Evolutionary conservation across 2,888 invertebrate genomes (phyloP).

Genomic region (Monochamus alternatus): DNA sequence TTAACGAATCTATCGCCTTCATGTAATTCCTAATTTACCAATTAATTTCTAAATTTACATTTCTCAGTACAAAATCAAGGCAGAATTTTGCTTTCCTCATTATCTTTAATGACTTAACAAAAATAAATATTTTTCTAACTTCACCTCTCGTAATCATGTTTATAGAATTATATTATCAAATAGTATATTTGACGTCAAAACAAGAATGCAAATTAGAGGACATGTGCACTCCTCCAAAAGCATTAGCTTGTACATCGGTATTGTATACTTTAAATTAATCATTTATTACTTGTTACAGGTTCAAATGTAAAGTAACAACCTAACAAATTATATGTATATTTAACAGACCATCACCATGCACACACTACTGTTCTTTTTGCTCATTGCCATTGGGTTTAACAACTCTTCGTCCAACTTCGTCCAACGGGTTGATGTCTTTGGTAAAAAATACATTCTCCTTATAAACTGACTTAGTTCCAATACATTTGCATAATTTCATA

Average conservation of each 20-base stretch:
- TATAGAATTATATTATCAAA: no score
- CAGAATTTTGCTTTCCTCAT: neutral
- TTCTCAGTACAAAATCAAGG: neutral
- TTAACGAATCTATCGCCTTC: neutral
- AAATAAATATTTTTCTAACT: conserved; percentile 2
- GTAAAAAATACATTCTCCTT: conserved; percentile 6
- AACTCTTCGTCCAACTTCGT: conserved; percentile 4
- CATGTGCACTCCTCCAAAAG: neutral
- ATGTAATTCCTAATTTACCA: neutral
- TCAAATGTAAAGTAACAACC: neutral
- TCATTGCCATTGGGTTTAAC: conserved; percentile 4
- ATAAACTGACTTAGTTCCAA: neutral
- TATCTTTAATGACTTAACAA: neutral
- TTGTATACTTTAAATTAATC: no score
- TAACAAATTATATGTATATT: neutral
- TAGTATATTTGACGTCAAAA: no score
- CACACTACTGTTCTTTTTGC: conserved; percentile 6
- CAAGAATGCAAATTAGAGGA: neutral
- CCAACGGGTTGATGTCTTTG: conserved; percentile 35
- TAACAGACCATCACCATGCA: conserved; percentile 19
- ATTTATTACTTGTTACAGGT: neutral
- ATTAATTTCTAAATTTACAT: conserved; percentile 3
- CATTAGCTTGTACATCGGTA: neutral
- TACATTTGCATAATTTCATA: neutral
- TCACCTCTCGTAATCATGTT: neutral